These are phyloP conservation scores for Brachyrhaphis roseni DNA, from an alignment of 2,797 vertebrate genomes.

Conservation along the genomic window DNA sequence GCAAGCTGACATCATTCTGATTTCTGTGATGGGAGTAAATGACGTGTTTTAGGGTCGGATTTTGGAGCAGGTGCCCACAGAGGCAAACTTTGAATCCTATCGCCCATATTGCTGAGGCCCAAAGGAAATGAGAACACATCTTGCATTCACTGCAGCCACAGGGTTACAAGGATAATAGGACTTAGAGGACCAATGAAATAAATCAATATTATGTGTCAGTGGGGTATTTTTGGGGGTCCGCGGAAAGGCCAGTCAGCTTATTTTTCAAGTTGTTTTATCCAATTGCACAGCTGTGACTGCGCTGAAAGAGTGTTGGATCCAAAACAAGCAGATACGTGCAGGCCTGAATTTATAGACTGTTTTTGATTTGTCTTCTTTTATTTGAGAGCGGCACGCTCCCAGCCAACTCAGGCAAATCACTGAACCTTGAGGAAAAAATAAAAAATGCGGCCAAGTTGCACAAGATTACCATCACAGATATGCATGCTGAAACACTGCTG, in stretches of 20 bases:
- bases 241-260: constrained; percentile 41
- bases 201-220: constrained; percentile 67
- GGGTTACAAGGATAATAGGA: constrained; percentile 47
- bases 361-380: constrained; percentile 51
- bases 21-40: constrained; percentile 40
- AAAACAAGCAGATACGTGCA: constrained; percentile 50
- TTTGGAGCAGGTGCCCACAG: constrained; percentile 59
- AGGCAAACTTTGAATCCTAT: constrained; percentile 36
- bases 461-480: constrained; percentile 37
- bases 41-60: constrained; percentile 47
- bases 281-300: constrained; percentile 51
- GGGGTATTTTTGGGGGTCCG: constrained; percentile 53
- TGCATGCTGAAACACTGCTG: constrained; percentile 21
- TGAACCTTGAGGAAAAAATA: constrained; percentile 24
- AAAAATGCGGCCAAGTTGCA: constrained; percentile 37
- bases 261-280: constrained; percentile 48
- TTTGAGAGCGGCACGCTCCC: constrained; percentile 27
- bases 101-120: constrained; percentile 42
- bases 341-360: constrained; percentile 37
- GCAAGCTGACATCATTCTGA: constrained; percentile 53
- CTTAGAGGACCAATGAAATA: constrained; percentile 59
- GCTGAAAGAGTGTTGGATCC: constrained; percentile 13
- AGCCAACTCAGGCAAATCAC: constrained; percentile 34
- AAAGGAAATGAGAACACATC: constrained; percentile 51
- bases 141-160: constrained; percentile 28